Conservation (phyloP, 1,140 invertebrate genomes). For the Drosophila arizonae region DNA sequence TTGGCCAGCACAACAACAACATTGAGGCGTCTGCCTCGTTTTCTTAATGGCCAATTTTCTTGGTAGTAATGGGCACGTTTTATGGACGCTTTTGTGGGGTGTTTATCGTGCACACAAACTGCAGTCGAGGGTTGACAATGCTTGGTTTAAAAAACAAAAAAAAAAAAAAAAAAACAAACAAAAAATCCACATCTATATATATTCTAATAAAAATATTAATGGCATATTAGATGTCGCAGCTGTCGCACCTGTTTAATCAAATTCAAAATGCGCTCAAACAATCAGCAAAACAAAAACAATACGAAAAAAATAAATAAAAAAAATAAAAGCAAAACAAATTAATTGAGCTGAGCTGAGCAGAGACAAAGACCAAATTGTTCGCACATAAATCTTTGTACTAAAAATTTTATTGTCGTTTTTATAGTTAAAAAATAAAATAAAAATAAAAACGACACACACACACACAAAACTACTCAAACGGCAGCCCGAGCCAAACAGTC, state of each 20-base stretch:
- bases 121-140: constrained; percentile 40
- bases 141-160: constrained; percentile 6
- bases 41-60: constrained; percentile 82
- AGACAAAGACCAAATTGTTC: constrained; percentile 68
- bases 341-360: constrained; percentile 49
- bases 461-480: constrained; percentile 40
- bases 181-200: neutral
- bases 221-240: constrained; percentile 60
- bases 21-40: constrained; percentile 57
- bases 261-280: constrained; percentile 35
- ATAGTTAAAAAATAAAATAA: constrained; percentile 69
- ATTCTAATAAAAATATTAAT: constrained; percentile 48
- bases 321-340: constrained; percentile 43
- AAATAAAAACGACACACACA: constrained; percentile 21
- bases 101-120: constrained; percentile 68
- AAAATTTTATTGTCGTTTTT: constrained; percentile 82
- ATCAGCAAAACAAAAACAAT: constrained; percentile 4
- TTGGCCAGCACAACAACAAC: constrained; percentile 49
- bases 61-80: constrained; percentile 82
- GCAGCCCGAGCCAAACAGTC: constrained; percentile 68
- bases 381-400: constrained; percentile 81
- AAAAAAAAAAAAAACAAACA: no score
- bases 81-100: constrained; percentile 82
- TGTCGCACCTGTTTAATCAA: constrained; percentile 62
- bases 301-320: constrained; percentile 9